Evolutionary conservation across 2,797 vertebrate genomes (phyloP).

Genomic region (Masticophis lateralis): DNA sequence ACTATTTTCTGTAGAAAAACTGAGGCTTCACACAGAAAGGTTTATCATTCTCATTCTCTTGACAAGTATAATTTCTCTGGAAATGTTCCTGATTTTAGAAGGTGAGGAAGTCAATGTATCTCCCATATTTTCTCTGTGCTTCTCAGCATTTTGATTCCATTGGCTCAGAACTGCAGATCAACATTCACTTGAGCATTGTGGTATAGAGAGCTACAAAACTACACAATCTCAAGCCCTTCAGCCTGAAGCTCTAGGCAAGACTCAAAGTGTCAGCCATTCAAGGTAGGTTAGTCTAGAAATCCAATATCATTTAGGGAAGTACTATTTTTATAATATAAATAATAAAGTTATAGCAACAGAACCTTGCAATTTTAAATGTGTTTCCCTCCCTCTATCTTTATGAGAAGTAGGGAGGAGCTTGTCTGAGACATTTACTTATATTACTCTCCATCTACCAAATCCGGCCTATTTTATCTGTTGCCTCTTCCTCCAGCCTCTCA

Average conservation of each 20-base stretch:
- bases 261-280: background rate
- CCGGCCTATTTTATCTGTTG: background rate
- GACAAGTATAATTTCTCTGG: background rate
- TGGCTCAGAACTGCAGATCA: background rate
- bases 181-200: background rate
- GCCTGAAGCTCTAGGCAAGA: background rate
- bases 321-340: background rate
- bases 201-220: background rate
- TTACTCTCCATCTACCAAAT: background rate
- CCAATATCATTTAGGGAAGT: background rate
- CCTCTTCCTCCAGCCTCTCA: background rate
- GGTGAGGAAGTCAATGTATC: background rate
- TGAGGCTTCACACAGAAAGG: background rate
- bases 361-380: background rate
- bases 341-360: background rate
- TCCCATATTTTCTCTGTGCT: background rate
- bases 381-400: background rate
- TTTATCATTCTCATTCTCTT: background rate
- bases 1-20: background rate
- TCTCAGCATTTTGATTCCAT: background rate
- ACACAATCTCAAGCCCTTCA: background rate
- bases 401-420: background rate
- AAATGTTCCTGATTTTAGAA: background rate
- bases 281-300: background rate
- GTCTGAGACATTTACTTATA: background rate